Evolutionary conservation across 2,113 vertebrate species (phyloP).

Genomic region (Rhinopomastus cyanomelas): DNA sequence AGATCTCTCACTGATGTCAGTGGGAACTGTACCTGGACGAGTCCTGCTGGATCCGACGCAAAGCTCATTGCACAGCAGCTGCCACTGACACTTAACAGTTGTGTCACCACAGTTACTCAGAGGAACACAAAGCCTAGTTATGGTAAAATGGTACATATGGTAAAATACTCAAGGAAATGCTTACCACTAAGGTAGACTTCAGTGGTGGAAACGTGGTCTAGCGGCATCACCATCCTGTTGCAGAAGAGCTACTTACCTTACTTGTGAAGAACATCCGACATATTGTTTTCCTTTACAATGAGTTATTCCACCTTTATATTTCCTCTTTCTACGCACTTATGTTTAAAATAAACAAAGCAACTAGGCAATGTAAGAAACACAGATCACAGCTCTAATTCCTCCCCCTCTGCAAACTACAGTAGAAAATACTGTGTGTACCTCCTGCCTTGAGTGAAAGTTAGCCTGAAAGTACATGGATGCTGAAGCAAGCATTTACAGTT

Average conservation of each 20-base stretch:
- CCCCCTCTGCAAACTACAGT: background rate
- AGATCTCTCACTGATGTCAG: conserved; percentile 20
- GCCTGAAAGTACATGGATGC: background rate
- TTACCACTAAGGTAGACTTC: background rate
- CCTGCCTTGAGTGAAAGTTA: background rate
- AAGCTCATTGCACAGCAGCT: background rate
- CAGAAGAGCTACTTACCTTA: background rate
- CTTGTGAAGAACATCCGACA: background rate
- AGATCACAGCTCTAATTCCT: background rate
- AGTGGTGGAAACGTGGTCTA: background rate
- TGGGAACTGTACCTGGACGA: conserved; percentile 31
- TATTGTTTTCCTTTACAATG: background rate
- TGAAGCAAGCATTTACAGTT: background rate
- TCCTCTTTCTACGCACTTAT: background rate
- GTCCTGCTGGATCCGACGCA: conserved; percentile 14
- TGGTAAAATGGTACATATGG: no score
- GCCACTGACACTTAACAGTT: background rate
- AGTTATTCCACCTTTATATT: background rate
- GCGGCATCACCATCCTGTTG: background rate
- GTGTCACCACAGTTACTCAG: background rate
- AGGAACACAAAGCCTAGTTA: background rate
- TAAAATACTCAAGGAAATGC: background rate
- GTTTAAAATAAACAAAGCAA: background rate
- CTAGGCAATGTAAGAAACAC: background rate
- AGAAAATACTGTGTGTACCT: background rate